Evolutionary conservation across 2,113 vertebrate genomes (phyloP), one percentile per base, ranked within the genome.

Genomic region (Psophia crepitans): DNA sequence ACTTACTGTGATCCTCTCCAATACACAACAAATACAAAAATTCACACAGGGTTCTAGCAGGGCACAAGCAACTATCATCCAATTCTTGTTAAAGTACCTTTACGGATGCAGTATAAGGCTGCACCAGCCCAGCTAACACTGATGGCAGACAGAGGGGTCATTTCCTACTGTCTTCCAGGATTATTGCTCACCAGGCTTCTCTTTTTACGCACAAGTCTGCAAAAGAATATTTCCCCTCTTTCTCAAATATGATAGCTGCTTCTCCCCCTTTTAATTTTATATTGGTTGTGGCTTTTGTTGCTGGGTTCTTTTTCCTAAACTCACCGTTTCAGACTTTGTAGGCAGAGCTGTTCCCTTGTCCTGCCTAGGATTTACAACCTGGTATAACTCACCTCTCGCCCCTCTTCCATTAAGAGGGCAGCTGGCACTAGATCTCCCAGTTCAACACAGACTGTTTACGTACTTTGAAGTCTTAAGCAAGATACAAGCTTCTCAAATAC

Each of bases 61-160:
- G 30, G 18, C 6, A 70, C 15, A 74, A 84, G n/a, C 23, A 83
- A 33, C 57, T 56, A 33, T 4, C 28, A 35, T 2, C 35, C 35
- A 8, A 56, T 35, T 63, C 73, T 63, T 61, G 24, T 4, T 19
- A 76, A 80, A 9, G 32, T 32, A 30, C 33, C 17, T 68, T 39
- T 64, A 43, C 19, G 79, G 43, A 44, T 3, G 5, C 0, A 1
- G 10, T 26, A 27, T 30, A 18, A 56, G 49, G 46, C 9, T 57
- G 37, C 49, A 43, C 12, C 54, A 53, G 43, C 58, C 61, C 51
- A 46, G 4, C 19, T 35, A 94, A 60, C 37, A 39, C 23, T 46
- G 37, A 30, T 0, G 21, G 8, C 21, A 48, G 51, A 60, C 8
- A 48, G 12, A 28, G 6, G 77, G 9, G 41, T 11, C 2, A n/a